These are phyloP conservation scores for Neogobius melanostomus DNA, from an alignment of 2,113 vertebrate species.

Conservation along the genomic window DNA sequence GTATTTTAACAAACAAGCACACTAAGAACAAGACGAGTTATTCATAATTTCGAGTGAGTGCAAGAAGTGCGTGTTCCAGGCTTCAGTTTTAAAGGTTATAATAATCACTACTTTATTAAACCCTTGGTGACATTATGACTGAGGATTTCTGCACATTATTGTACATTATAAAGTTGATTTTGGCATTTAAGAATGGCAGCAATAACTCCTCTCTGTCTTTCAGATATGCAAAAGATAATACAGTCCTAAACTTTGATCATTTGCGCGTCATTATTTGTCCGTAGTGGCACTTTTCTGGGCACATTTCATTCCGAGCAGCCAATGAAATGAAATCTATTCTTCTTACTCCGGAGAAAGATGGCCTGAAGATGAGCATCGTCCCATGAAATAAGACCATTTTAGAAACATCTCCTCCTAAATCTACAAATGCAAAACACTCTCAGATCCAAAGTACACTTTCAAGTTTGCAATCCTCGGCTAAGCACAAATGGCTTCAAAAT, in stretches of 20 bases:
- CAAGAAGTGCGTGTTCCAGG: too few relatives aligned
- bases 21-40: background rate
- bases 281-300: background rate
- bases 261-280: background rate
- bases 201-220: too few relatives aligned
- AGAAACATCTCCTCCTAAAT: background rate
- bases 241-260: background rate
- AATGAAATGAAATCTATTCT: background rate
- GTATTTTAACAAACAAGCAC: background rate
- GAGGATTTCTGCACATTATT: too few relatives aligned
- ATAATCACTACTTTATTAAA: too few relatives aligned
- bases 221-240: too few relatives aligned
- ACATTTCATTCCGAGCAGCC: background rate
- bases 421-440: slow-evolving; percentile 5
- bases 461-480: background rate
- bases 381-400: background rate
- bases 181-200: too few relatives aligned
- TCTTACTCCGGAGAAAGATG: background rate
- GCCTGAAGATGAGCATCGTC: background rate
- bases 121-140: too few relatives aligned
- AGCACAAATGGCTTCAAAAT: slow-evolving; percentile 4
- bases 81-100: too few relatives aligned
- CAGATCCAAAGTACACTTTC: slow-evolving; percentile 3
- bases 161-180: too few relatives aligned
- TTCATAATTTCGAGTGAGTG: too few relatives aligned